These are phyloP conservation scores for Prionailurus viverrinus DNA, from an alignment of 2,113 vertebrate genomes.

Conservation along the genomic window DNA sequence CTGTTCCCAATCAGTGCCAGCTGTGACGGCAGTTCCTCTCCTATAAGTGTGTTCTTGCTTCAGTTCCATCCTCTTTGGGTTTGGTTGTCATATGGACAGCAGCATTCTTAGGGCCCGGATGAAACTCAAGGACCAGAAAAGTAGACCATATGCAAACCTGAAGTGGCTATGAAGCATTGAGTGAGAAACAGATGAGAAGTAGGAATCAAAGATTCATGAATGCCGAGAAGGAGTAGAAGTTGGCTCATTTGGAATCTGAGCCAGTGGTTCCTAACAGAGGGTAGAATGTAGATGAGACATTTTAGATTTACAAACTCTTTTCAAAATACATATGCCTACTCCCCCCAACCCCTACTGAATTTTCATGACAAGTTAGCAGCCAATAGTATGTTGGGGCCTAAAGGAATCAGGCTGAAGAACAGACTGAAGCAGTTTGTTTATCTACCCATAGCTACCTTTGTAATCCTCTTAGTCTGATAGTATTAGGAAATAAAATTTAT, in stretches of 20 bases:
- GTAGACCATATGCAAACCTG: background rate
- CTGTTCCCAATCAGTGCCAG: background rate
- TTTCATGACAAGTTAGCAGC: background rate
- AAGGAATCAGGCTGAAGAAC: background rate
- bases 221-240: background rate
- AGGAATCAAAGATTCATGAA: background rate
- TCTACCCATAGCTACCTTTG: background rate
- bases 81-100: background rate
- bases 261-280: background rate
- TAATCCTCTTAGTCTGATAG: background rate
- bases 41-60: background rate
- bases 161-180: background rate
- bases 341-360: background rate
- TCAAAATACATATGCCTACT: background rate
- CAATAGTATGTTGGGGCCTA: background rate
- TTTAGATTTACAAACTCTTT: constrained; percentile 28
- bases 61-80: background rate
- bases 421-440: background rate
- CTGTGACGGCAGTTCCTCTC: background rate
- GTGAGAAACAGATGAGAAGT: background rate
- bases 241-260: background rate
- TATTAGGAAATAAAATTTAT: background rate
- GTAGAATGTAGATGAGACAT: background rate
- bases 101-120: background rate
- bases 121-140: constrained; percentile 26